Evolutionary conservation across 2,888 invertebrate species (phyloP), one percentile per base, ranked within the genome.

Genomic region (Leptura quadrifasciata): DNA sequence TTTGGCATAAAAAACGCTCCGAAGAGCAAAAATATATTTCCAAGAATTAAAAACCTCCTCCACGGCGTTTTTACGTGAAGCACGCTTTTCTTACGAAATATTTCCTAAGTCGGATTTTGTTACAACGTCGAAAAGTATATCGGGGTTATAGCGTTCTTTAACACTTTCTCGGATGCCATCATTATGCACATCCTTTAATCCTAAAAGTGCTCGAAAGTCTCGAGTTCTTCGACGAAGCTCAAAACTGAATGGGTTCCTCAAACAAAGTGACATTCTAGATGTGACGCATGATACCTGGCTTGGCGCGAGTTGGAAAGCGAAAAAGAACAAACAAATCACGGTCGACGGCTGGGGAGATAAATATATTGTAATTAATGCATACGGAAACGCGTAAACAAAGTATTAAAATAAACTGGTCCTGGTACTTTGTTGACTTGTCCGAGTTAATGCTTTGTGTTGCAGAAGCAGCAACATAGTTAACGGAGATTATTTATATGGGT

Each of bases 311-410:
- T 61, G 27, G 27, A 61, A 27, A 61, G 17, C n/a, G 27, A 61
- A 27, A 61, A 31, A 31, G 60, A 6, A 61, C 4, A 31, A 6
- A 61, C 4, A 61, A 61, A 61, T 31, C 31, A 31, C 60, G 27
- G 60, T 61, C 60, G 60, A 27, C 60, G 31, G 27, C 60, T 27
- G 31, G 1, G 27, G 27, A 31, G 60, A 61, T 61, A 31, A 61
- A 61, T 61, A 61, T 9, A 31, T 17, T 61, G 18, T 61, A 61
- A 61, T 61, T 61, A 31, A 61, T 61, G 60, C n/a, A n/a, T 27
- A 61, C 60, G 27, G 31, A 31, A 31, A 61, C 31, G 27, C 60
- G 31, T 31, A 61, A 61, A 61, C 17, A 9, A 10, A n/a, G 15
- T 31, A 61, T n/a, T 31, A 17, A 31, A 27, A 61, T 31, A 61